phyloP scores from a whole-genome alignment of 2,797 vertebrate species.

The Pseudochromis fuscus region DNA sequence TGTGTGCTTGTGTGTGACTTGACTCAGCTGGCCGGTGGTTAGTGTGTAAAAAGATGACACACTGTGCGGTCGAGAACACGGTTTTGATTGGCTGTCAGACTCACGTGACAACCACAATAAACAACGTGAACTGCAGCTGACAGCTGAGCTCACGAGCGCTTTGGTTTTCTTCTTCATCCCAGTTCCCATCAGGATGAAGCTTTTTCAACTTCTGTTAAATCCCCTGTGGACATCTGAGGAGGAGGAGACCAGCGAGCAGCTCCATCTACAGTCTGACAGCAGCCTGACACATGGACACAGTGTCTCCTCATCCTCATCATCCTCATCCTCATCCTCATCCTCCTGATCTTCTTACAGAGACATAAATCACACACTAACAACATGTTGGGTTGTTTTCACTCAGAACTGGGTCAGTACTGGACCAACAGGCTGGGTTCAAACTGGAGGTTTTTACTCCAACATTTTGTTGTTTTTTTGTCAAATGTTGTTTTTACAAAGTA shows the following conservation, averaged over 20 bases:
- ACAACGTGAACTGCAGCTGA: slow-evolving; percentile 46
- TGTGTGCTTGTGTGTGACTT: slow-evolving; percentile 6
- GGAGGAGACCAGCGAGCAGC: background rate
- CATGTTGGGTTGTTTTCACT: too few relatives aligned
- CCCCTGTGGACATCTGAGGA: background rate
- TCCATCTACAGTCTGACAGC: background rate
- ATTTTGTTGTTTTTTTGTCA: too few relatives aligned
- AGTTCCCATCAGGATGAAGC: slow-evolving; percentile 2
- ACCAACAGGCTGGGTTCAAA: too few relatives aligned
- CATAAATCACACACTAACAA: too few relatives aligned
- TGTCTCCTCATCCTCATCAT: too few relatives aligned
- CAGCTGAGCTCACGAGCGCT: background rate
- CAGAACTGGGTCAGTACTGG: too few relatives aligned
- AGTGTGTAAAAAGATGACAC: slow-evolving; percentile 58
- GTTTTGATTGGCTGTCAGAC: slow-evolving; percentile 66
- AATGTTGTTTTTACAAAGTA: too few relatives aligned
- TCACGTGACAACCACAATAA: slow-evolving; percentile 78
- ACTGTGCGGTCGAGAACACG: slow-evolving; percentile 41
- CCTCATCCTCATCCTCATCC: too few relatives aligned
- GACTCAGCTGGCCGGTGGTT: slow-evolving; percentile 25
- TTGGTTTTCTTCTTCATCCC: slow-evolving; percentile 12
- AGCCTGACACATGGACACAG: too few relatives aligned
- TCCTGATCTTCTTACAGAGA: too few relatives aligned
- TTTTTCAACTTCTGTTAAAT: slow-evolving; percentile 1
- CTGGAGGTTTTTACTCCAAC: too few relatives aligned